phyloP scores from a whole-genome alignment of 2,113 vertebrate species.

The Oncorhynchus gorbuscha region DNA sequence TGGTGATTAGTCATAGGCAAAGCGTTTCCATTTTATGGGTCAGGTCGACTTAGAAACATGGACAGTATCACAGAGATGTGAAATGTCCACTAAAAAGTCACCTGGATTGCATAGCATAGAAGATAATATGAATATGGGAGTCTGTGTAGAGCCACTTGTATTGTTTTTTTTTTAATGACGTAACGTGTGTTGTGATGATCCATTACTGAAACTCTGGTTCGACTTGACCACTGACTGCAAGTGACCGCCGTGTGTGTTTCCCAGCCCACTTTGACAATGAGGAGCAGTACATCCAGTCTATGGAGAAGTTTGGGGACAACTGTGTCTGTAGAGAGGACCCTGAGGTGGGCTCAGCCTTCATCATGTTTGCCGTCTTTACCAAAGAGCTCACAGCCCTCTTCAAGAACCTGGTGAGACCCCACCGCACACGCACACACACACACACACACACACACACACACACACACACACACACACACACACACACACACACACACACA shows the following conservation, averaged over 20 bases:
- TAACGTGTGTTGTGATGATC: too few relatives aligned
- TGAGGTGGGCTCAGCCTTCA: constrained; percentile 84
- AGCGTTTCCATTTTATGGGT: background rate
- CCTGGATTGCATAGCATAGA: background rate
- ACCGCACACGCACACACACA: too few relatives aligned
- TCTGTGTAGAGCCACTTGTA: too few relatives aligned
- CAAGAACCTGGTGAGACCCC: constrained; percentile 91
- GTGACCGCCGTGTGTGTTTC: constrained; percentile 26
- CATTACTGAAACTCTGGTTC: too few relatives aligned
- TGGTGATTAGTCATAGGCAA: background rate
- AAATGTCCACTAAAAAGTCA: too few relatives aligned
- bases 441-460: too few relatives aligned
- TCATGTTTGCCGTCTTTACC: constrained; percentile 90
- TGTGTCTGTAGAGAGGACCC: constrained; percentile 82
- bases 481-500: too few relatives aligned
- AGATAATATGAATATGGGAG: background rate
- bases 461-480: too few relatives aligned
- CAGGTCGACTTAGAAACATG: background rate
- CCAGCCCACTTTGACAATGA: constrained; percentile 92
- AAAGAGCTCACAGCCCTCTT: constrained; percentile 94
- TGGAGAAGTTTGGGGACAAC: constrained; percentile 91
- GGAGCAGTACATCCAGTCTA: constrained; percentile 88
- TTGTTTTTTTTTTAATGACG: too few relatives aligned
- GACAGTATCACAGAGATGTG: too few relatives aligned
- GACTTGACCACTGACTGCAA: too few relatives aligned